Percentiles rank a stretch among this genome's conserved stretches.
phyloP scores from a whole-genome alignment of 2,113 vertebrate species.

The Apistogramma diplotaenia region DNA sequence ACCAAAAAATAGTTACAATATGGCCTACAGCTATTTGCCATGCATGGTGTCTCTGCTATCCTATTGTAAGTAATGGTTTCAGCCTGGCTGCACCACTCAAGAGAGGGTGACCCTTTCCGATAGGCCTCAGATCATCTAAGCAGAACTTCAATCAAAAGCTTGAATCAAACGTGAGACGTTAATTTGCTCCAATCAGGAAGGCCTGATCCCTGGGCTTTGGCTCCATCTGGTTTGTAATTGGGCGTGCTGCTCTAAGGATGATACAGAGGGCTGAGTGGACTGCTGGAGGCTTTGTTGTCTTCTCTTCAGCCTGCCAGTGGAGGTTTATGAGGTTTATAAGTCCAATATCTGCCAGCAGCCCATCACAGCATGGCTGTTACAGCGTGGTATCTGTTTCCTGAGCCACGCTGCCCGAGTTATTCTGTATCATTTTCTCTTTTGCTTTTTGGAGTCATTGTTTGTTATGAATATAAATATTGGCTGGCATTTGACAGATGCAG shows the following conservation, averaged over 20 bases:
- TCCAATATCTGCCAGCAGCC: slow-evolving; percentile 21
- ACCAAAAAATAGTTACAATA: neutral
- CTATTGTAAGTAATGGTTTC: neutral
- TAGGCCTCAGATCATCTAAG: neutral
- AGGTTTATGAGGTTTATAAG: slow-evolving; percentile 21
- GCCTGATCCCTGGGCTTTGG: slow-evolving; percentile 33
- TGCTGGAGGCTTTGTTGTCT: slow-evolving; percentile 36
- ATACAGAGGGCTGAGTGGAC: slow-evolving; percentile 18
- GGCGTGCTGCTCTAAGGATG: slow-evolving; percentile 40
- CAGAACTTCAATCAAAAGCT: neutral
- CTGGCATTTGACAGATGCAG: slow-evolving; percentile 47
- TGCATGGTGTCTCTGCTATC: neutral
- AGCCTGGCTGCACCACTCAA: neutral
- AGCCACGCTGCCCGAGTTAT: slow-evolving; percentile 18
- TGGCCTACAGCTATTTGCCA: neutral
- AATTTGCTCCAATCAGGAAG: slow-evolving; percentile 52
- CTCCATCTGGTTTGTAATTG: slow-evolving; percentile 66
- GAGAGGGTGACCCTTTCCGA: neutral
- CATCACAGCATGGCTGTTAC: slow-evolving; percentile 22
- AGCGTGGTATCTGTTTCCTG: slow-evolving; percentile 15
- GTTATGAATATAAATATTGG: slow-evolving; percentile 66
- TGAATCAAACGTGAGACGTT: slow-evolving; percentile 33
- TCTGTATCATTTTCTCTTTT: slow-evolving; percentile 23
- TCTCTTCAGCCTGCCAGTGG: slow-evolving; percentile 14
- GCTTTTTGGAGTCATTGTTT: slow-evolving; percentile 41